Evolutionary conservation across 2,797 vertebrate genomes (phyloP).

Genomic region (Enteromius afrohamiltoni): DNA sequence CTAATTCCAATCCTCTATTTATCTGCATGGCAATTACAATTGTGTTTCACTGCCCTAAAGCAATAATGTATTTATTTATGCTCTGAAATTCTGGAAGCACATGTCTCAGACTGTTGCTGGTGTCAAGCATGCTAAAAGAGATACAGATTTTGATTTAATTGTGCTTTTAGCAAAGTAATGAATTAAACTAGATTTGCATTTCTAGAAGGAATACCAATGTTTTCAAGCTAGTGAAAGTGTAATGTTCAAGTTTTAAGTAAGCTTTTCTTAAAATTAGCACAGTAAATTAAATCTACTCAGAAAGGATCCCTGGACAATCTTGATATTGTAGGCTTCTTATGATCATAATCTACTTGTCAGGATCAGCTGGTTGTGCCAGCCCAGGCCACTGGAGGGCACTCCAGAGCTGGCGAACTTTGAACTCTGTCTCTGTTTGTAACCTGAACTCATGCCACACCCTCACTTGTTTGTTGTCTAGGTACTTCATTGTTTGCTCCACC

Average conservation of each 20-base stretch:
- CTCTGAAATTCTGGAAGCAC: constrained; percentile 22
- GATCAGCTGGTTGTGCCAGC: too few relatives aligned
- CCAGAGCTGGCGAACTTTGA: too few relatives aligned
- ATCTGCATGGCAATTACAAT: constrained; percentile 11
- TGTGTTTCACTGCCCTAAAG: constrained; percentile 14
- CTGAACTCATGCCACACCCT: too few relatives aligned
- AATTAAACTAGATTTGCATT: constrained; percentile 11
- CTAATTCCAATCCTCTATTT: constrained; percentile 10
- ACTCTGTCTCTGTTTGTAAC: too few relatives aligned
- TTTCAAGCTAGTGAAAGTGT: neutral
- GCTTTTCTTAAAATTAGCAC: neutral
- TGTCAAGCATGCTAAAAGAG: constrained; percentile 20
- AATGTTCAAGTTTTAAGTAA: neutral
- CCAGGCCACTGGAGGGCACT: too few relatives aligned
- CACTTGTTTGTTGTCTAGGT: too few relatives aligned
- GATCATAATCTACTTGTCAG: too few relatives aligned
- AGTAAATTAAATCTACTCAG: neutral
- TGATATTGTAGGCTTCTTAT: neutral
- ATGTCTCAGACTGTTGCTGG: constrained; percentile 18
- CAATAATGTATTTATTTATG: constrained; percentile 14
- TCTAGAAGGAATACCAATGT: neutral
- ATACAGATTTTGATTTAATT: constrained; percentile 43
- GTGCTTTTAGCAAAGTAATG: constrained; percentile 9
- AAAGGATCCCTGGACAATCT: neutral
- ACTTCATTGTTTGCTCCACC: too few relatives aligned